Evolutionary conservation across 2,888 invertebrate genomes (phyloP).

Genomic region (Tetheella fluctuosa): DNA sequence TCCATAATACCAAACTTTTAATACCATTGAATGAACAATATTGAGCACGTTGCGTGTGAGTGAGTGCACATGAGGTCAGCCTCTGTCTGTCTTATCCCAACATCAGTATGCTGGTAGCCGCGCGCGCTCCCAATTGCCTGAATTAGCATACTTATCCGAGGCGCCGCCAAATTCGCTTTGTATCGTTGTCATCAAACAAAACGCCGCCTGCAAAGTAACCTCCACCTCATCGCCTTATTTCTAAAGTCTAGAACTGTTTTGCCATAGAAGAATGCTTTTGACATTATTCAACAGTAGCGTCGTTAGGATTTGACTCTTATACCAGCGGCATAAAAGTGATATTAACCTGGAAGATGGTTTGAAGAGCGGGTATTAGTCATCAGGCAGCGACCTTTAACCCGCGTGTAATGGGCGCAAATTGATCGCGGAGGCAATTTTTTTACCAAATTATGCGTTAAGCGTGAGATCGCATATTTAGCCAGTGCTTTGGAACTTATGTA

Average conservation of each 20-base stretch:
- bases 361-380: conserved; percentile 46
- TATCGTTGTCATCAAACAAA: conserved; percentile 61
- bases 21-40: conserved; percentile 19
- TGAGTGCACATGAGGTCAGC: conserved; percentile 18
- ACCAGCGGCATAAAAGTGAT: conserved; percentile 22
- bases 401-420: conserved; percentile 69
- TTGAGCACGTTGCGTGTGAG: conserved; percentile 30
- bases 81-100: conserved; percentile 22
- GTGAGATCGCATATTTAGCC: conserved; percentile 27
- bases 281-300: conserved; percentile 29
- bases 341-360: conserved; percentile 25
- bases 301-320: conserved; percentile 34
- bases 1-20: not conserved
- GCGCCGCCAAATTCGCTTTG: conserved; percentile 72
- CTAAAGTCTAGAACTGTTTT: conserved; percentile 38
- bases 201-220: conserved; percentile 47
- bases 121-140: conserved; percentile 64
- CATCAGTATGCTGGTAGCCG: conserved; percentile 59
- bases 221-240: conserved; percentile 28
- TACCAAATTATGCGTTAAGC: conserved; percentile 54
- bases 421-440: conserved; percentile 67
- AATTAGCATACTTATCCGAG: conserved; percentile 75
- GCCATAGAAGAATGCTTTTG: not conserved
- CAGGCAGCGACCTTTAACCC: conserved; percentile 68
- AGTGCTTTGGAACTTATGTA: not conserved